These are phyloP conservation scores for Elaphurus davidianus DNA, from an alignment of 2,113 vertebrate species.

Conservation along the genomic window DNA sequence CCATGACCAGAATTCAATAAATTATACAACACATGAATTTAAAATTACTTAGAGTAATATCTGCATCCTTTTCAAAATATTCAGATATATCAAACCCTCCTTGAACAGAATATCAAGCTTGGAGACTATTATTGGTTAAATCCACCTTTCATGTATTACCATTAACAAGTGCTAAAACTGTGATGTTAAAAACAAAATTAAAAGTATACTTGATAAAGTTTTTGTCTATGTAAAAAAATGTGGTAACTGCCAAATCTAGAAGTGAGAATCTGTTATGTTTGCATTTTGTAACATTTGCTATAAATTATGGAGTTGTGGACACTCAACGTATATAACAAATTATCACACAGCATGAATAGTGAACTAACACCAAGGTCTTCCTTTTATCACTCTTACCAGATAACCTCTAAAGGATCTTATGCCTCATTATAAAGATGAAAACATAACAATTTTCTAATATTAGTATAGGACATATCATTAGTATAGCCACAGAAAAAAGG, in stretches of 20 bases:
- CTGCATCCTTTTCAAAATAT: background rate
- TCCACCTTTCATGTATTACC: background rate
- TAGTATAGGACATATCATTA: background rate
- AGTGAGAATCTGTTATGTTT: background rate
- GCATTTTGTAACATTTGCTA: background rate
- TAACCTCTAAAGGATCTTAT: background rate
- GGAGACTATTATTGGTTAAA: background rate
- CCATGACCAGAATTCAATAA: background rate
- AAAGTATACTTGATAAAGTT: background rate
- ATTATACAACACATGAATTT: background rate
- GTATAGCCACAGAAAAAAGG: background rate
- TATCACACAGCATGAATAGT: background rate
- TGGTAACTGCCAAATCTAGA: background rate
- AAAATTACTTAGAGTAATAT: background rate
- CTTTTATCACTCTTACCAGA: background rate
- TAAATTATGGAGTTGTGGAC: background rate
- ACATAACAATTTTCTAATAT: background rate
- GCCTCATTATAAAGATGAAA: background rate
- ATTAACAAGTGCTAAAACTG: background rate
- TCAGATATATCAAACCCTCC: background rate
- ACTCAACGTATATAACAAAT: background rate
- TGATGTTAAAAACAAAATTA: slow-evolving; percentile 6
- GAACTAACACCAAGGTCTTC: background rate
- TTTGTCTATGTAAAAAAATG: background rate
- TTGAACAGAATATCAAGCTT: background rate